Evolutionary conservation across 2,888 invertebrate genomes (phyloP), one percentile per base, ranked within the genome.

Genomic region (Aspidiotus rigidus): DNA sequence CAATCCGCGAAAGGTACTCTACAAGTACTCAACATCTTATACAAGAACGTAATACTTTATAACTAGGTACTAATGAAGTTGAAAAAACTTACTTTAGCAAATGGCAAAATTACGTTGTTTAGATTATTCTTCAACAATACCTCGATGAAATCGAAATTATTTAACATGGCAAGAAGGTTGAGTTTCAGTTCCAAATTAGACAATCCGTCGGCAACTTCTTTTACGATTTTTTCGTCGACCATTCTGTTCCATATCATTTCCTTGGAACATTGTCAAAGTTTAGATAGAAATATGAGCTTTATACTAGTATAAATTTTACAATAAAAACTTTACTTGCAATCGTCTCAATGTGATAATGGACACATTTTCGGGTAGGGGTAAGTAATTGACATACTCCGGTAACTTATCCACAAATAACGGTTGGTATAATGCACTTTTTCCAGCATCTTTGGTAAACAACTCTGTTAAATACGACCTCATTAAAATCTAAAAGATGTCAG

Each of bases 161-260:
- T 60, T 17, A 67, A 11, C 67, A 67, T 59, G 9, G 67, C 59
- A n/a, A 67, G 40, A 39, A 67, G 13, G 53, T 67, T 67, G 40
- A 67, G 40, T 59, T 59, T 67, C 60, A 67, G 39, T 28, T 67
- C 59, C 2, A 60, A n/a, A 40, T 39, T 59, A 1, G 67, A 53
- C n/a, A 67, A 39, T 9, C 59, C 15, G 15, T 67, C 59, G 7
- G 44, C 44, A 53, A 67, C 44, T 60, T 67, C 67, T 49, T 44
- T 67, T 0, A 67, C 49, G 10, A 57, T 39, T 28, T 67, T 60
- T 59, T 59, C 67, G 15, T 13, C 40, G 13, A 67, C n/a, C 28
- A 59, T 16, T 67, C 59, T 57, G 49, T 60, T 67, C 67, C 67
- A 67, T 5, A 67, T 53, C 7, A 67, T 11, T 49, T 67, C 67